These are phyloP conservation scores for Rattus rattus DNA, from an alignment of 2,113 vertebrate genomes.

Conservation along the genomic window DNA sequence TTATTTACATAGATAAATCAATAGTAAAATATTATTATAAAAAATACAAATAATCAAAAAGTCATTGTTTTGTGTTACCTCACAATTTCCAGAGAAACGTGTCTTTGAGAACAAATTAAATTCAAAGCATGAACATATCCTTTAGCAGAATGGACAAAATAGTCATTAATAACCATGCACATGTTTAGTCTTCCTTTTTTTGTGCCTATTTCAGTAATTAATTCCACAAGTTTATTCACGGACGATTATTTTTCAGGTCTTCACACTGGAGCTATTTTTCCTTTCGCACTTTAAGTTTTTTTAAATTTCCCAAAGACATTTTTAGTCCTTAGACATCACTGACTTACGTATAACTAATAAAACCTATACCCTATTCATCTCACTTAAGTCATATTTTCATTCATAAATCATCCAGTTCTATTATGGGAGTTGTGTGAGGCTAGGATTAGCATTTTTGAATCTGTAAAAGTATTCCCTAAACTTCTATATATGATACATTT, in stretches of 20 bases:
- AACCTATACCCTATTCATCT: background rate
- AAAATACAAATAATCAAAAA: background rate
- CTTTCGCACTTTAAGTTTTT: background rate
- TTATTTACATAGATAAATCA: background rate
- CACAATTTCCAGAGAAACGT: background rate
- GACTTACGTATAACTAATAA: background rate
- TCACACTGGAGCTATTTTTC: background rate
- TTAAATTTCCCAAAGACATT: background rate
- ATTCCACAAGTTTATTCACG: background rate
- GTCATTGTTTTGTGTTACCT: background rate
- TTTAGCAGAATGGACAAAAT: background rate
- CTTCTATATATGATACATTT: background rate
- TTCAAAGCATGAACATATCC: background rate
- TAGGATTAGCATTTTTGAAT: background rate
- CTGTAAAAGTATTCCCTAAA: background rate
- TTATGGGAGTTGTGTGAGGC: background rate
- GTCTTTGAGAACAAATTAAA: background rate
- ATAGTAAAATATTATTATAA: background rate
- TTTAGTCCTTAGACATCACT: background rate
- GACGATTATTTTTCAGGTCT: background rate
- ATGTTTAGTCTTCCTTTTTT: background rate
- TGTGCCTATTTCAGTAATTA: background rate
- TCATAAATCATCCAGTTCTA: background rate
- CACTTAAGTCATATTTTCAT: background rate
- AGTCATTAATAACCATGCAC: background rate